These are phyloP conservation scores for Vombatus ursinus DNA, from an alignment of 2,113 vertebrate genomes.

Conservation along the genomic window DNA sequence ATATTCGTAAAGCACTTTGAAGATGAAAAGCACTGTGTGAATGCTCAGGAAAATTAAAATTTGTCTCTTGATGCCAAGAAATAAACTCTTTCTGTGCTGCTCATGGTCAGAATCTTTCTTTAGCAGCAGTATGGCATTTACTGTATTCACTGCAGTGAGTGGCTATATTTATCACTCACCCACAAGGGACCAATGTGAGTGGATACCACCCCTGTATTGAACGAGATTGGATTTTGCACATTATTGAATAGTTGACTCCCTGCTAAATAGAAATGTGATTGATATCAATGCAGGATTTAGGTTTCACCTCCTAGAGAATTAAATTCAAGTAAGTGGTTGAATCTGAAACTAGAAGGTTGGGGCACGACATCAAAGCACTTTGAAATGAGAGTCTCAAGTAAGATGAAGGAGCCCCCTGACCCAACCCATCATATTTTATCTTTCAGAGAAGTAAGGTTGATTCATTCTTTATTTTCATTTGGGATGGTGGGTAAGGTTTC, in stretches of 20 bases:
- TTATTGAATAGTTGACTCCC: not conserved
- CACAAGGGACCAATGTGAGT: not conserved
- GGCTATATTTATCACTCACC: no score
- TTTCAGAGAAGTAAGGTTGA: slow-evolving; percentile 14
- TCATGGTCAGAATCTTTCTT: not conserved
- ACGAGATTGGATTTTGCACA: not conserved
- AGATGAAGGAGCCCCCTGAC: not conserved
- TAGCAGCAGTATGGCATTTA: not conserved
- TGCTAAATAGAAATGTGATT: not conserved
- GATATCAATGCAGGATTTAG: not conserved
- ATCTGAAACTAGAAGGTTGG: not conserved
- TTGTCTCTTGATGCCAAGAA: slow-evolving; percentile 46
- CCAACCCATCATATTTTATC: not conserved
- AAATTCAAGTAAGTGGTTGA: not conserved
- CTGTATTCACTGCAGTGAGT: not conserved
- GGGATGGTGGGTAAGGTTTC: slow-evolving; percentile 20
- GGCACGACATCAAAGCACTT: slow-evolving; percentile 18
- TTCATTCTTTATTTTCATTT: not conserved
- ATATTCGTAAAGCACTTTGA: slow-evolving; percentile 52
- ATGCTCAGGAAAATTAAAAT: slow-evolving; percentile 25
- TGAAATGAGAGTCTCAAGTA: not conserved
- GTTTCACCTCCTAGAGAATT: slow-evolving; percentile 18
- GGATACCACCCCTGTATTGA: not conserved
- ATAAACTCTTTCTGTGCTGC: slow-evolving; percentile 10
- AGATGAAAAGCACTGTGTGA: slow-evolving; percentile 47